Base-by-base conservation (phyloP, 2,888 invertebrate species). In the Allacma fusca region DNA sequence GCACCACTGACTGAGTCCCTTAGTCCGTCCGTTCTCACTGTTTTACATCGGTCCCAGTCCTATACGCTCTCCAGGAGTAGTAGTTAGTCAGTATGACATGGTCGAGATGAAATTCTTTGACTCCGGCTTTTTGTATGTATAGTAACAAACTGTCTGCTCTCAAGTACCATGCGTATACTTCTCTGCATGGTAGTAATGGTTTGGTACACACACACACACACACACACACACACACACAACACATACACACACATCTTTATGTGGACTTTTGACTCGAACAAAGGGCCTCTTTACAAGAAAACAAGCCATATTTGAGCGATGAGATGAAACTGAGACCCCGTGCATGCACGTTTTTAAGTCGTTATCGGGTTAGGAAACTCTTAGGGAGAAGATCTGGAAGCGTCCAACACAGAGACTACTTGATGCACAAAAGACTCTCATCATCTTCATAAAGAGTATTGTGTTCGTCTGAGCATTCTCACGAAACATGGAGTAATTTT, bases 271-370 rank as follows among this genome's bases (percentile, higher is more conserved):
- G 62, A 62, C 24, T 62, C 24, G 24, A 62, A 23, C 62, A 62
- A 62, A 67, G 68, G 68, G n/a, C 43, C 68, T 40, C 40, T 68
- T 68, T 29, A 28, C 29, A 68, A 43, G 68, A 43, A 43, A 68
- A 68, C 40, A 68, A 68, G 68, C 40, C 68, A 40, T 28, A 67
- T 67, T 67, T 34, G 21, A 62, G n/a, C n/a, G n/a, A n/a, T 40
- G 68, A 34, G 12, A 34, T 68, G 67, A 62, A 67, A 26, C 67
- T 67, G 67, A 68, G 28, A 68, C 29, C 23, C 50, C 23, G 62
- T 23, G 24, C 23, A 62, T 23, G 23, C 24, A 23, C 23, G 62
- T 24, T 23, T n/a, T 62, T 62, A 24, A 62, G 24, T 62, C 21
- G 50, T 50, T 50, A 50, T 50, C 50, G 4, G 7, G 4, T 16